These are phyloP conservation scores for Troides helena DNA, from an alignment of 2,888 invertebrate species.

Conservation along the genomic window DNA sequence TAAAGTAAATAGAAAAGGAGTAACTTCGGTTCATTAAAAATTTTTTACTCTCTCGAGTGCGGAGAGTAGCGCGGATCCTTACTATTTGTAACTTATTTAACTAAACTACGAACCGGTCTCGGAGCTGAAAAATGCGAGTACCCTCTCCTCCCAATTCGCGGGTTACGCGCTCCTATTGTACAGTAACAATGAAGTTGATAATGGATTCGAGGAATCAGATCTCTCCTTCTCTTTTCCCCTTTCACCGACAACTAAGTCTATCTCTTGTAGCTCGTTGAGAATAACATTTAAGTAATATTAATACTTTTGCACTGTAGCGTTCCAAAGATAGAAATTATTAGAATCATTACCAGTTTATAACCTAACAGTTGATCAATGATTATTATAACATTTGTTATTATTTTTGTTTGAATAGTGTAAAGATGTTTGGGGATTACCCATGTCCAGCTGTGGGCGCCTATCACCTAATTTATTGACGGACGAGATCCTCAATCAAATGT, in stretches of 20 bases:
- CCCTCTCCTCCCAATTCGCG: background rate
- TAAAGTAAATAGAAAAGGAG: background rate
- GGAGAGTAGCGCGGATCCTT: constrained; percentile 1
- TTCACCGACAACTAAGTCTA: background rate
- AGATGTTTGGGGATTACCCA: too few relatives aligned
- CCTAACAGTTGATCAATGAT: too few relatives aligned
- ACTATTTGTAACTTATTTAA: constrained; percentile 12
- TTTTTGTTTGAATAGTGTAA: too few relatives aligned
- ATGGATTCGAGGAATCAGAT: constrained; percentile 9
- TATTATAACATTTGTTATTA: too few relatives aligned
- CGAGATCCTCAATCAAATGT: too few relatives aligned
- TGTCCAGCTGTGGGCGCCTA: too few relatives aligned
- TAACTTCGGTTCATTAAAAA: constrained; percentile 21
- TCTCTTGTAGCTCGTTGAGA: background rate
- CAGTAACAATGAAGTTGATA: constrained; percentile 11
- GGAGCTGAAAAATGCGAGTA: constrained; percentile 10
- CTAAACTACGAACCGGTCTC: constrained; percentile 8
- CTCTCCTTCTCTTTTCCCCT: background rate
- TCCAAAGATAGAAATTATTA: too few relatives aligned
- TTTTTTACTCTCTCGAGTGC: constrained; percentile 2
- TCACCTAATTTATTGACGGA: too few relatives aligned
- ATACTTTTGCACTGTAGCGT: too few relatives aligned
- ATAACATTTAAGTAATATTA: too few relatives aligned
- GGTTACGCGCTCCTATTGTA: constrained; percentile 6
- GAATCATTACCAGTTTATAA: too few relatives aligned